Evolutionary conservation across 2,113 vertebrate genomes (phyloP), one percentile per base, ranked within the genome.

Genomic region (Nannospalax galili): DNA sequence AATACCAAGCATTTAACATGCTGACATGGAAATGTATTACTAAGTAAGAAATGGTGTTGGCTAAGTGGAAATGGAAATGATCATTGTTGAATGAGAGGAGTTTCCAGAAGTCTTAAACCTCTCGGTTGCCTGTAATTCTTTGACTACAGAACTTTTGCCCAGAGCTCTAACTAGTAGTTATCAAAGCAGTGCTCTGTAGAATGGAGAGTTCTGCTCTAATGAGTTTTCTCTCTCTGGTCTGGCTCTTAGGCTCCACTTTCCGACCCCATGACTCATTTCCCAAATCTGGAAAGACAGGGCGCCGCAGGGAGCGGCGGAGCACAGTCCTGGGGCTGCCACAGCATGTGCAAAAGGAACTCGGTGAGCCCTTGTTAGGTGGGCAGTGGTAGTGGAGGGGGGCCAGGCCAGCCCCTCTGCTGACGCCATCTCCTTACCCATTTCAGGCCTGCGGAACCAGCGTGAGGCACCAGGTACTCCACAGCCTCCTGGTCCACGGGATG

Each of bases 301-400:
- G 98, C 96, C 98, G 95, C 96, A 97, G 98, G 40, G 98, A 98
- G 16, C 98, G 99, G 97, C 98, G 99, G 92, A 99, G 99, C 0
- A 99, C 99, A 0, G 99, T 99, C 95, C 99, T 99, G 98, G 99
- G 99, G 17, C 99, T 99, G 85, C 99, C 99, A 3, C 99, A 99
- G 90, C 99, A 99, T 0, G 98, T 99, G 97, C 99, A 99, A 94
- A 99, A 99, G 95, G 99, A 99, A 93, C 99, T 99, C 2, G 99
- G 99, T 99, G 98, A 96, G 99, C 74, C 14, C 5, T 1, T 0
- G 32, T 0, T 2, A 5, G 60, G 37, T 10, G 60, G 56, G 15
- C 16, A 0, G 78, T 0, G 17, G 81, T 7, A 48, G 48, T 9
- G 64, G 67, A 28, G 0, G 16, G 30, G 77, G 37, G 48, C 67